Conservation (phyloP, 2,797 vertebrate genomes). For the Lepilemur ruficaudatus region DNA sequence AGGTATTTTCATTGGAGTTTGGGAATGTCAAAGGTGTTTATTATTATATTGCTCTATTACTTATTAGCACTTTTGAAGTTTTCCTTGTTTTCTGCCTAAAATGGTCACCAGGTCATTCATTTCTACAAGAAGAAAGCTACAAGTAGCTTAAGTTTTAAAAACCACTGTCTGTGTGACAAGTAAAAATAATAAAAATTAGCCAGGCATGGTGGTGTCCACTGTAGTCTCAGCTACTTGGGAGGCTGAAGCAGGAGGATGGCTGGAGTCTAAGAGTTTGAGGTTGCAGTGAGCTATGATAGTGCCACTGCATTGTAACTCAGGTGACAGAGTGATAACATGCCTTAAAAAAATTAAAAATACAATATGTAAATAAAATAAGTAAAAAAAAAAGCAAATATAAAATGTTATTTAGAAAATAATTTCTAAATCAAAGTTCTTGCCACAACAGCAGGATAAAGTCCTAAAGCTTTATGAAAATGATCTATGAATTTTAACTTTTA, state of each 20-base stretch:
- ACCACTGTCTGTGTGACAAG: neutral
- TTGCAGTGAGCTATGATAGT: neutral
- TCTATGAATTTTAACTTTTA: neutral
- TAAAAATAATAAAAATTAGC: neutral
- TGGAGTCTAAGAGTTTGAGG: neutral
- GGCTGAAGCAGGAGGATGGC: neutral
- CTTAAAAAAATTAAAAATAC: neutral
- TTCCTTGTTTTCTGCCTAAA: neutral
- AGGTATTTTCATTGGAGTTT: neutral
- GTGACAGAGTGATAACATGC: neutral
- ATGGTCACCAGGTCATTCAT: neutral
- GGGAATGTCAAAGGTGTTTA: neutral
- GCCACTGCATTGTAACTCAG: neutral
- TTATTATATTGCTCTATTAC: neutral
- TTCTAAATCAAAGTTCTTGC: neutral
- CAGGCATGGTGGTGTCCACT: neutral
- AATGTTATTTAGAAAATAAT: neutral
- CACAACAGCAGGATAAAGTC: neutral
- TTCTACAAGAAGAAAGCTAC: neutral
- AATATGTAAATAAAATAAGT: neutral
- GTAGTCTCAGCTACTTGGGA: neutral
- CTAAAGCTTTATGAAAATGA: neutral
- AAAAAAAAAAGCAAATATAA: neutral
- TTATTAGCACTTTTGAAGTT: neutral
- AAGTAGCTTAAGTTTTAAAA: neutral